These are phyloP conservation scores for Hippopotamus amphibius DNA, from an alignment of 2,113 vertebrate species.

Conservation along the genomic window DNA sequence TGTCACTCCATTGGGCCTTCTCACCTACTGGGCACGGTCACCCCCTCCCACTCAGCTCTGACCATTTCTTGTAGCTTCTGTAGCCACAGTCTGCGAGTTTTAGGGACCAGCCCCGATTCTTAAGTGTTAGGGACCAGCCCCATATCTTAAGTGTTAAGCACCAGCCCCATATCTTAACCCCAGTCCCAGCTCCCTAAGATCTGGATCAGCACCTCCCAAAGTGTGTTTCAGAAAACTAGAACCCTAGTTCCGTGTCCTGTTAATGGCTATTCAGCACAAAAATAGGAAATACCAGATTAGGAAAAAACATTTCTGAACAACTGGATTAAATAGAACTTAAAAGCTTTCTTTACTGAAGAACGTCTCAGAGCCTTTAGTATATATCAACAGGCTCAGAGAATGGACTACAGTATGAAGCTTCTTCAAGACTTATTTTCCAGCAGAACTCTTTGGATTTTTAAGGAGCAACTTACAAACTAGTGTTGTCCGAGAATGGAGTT, in stretches of 20 bases:
- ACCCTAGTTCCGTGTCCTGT: not conserved
- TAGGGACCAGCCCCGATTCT: no score
- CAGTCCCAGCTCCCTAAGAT: not conserved
- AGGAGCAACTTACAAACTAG: not conserved
- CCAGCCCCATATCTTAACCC: not conserved
- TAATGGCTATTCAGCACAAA: not conserved
- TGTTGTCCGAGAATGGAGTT: not conserved
- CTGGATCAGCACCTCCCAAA: not conserved
- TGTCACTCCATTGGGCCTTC: not conserved
- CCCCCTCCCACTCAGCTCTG: not conserved
- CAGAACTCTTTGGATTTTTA: not conserved
- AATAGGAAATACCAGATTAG: not conserved
- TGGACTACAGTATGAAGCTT: not conserved
- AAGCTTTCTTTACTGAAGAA: not conserved
- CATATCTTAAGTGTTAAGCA: not conserved
- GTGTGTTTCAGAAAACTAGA: not conserved
- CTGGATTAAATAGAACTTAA: not conserved
- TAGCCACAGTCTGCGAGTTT: not conserved
- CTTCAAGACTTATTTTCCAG: not conserved
- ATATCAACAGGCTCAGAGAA: not conserved
- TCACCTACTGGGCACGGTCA: not conserved
- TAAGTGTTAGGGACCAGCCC: no score
- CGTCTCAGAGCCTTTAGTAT: not conserved
- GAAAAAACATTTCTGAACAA: not conserved
- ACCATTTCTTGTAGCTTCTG: not conserved